Evolutionary conservation across 2,888 invertebrate species (phyloP).

Genomic region (Zeuzera pyrina): DNA sequence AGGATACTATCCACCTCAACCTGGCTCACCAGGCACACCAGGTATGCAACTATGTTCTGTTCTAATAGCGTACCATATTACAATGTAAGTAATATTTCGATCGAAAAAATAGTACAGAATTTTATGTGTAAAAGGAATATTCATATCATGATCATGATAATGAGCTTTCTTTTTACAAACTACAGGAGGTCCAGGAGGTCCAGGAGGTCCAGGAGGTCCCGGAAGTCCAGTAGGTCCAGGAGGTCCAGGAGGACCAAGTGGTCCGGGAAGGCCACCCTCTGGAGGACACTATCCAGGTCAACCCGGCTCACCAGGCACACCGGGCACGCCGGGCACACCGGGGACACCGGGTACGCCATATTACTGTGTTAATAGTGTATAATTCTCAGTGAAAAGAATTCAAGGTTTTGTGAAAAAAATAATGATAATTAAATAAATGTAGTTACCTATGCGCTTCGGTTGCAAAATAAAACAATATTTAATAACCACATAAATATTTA

Average conservation of each 20-base stretch:
- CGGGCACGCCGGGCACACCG: conserved; percentile 10
- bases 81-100: no score
- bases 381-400: not conserved
- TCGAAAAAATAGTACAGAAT: no score
- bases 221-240: conserved; percentile 13
- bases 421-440: not conserved
- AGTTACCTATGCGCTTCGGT: not conserved
- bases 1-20: conserved; percentile 12
- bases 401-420: not conserved
- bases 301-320: conserved; percentile 5
- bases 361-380: not conserved
- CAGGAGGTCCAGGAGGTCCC: conserved; percentile 10
- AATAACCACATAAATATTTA: not conserved
- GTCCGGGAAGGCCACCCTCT: conserved; percentile 10
- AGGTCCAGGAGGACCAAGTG: conserved; percentile 8
- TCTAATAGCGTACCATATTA: not conserved
- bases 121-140: conserved; percentile 1
- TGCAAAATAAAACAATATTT: not conserved
- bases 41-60: conserved; percentile 1
- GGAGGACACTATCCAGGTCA: conserved; percentile 15
- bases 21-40: conserved; percentile 9
- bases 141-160: no score
- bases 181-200: conserved; percentile 13
- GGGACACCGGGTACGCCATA: not conserved
- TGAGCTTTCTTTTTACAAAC: not conserved